Evolutionary conservation across 2,797 vertebrate species (phyloP).

Genomic region (Mionectes olivaceus): DNA sequence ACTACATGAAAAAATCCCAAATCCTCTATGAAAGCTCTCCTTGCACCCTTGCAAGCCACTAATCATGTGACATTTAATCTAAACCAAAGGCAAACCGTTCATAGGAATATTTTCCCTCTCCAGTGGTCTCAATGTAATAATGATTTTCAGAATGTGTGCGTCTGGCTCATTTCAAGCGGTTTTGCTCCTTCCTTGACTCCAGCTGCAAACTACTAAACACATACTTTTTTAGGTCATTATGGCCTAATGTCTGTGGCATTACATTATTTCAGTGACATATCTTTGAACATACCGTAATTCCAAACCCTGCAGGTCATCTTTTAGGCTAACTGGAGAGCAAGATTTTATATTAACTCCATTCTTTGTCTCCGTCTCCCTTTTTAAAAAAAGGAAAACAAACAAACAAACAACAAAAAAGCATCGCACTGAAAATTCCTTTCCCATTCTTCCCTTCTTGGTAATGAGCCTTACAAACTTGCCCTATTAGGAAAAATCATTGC

Average conservation of each 20-base stretch:
- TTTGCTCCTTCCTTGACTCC: constrained; percentile 72
- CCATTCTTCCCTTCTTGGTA: constrained; percentile 60
- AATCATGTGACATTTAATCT: constrained; percentile 15
- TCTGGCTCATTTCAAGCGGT: constrained; percentile 78
- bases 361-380: not conserved
- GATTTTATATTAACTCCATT: constrained; percentile 64
- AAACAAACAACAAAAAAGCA: not conserved
- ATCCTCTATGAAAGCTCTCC: not conserved
- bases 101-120: constrained; percentile 15
- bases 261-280: constrained; percentile 82
- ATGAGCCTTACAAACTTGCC: constrained; percentile 28
- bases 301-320: constrained; percentile 75
- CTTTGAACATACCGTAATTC: constrained; percentile 80
- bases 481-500: constrained; percentile 62
- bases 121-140: constrained; percentile 42
- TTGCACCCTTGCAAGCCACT: not conserved
- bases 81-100: constrained; percentile 29
- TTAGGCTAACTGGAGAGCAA: constrained; percentile 51
- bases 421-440: not conserved
- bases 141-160: constrained; percentile 64
- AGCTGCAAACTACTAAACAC: constrained; percentile 83
- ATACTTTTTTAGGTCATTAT: constrained; percentile 83
- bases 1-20: not conserved
- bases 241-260: constrained; percentile 80
- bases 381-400: not conserved